Evolutionary conservation across 2,797 vertebrate genomes (phyloP).

Genomic region (Australoheros facetus): DNA sequence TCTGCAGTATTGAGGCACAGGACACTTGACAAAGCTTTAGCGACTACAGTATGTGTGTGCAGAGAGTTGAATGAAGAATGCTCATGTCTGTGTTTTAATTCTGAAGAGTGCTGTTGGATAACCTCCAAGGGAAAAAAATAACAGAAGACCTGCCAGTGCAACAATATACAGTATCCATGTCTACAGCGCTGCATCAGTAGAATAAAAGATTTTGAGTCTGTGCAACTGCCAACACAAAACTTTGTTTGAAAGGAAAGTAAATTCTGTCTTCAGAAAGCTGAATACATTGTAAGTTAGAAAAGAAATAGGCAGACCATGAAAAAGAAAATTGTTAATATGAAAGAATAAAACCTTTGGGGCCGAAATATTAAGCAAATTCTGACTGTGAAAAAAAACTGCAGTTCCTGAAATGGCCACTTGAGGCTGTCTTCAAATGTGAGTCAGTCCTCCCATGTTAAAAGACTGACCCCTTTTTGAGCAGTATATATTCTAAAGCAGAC

Average conservation of each 20-base stretch:
- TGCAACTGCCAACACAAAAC: background rate
- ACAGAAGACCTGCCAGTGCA: background rate
- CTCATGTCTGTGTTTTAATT: conserved; percentile 22
- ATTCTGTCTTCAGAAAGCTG: background rate
- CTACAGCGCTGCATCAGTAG: background rate
- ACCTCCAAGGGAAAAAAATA: background rate
- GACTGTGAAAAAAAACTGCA: background rate
- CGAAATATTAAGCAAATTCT: too few species aligned
- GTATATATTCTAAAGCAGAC: too few species aligned
- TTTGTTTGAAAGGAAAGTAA: background rate
- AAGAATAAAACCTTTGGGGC: background rate
- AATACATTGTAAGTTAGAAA: background rate
- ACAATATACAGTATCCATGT: background rate
- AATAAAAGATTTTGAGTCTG: background rate
- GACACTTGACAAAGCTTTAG: background rate
- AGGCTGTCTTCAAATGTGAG: background rate
- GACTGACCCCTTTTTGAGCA: too few species aligned
- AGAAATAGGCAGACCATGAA: background rate
- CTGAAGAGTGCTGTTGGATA: conserved; percentile 33
- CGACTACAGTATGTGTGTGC: background rate
- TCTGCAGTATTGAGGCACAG: background rate
- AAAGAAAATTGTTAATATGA: background rate
- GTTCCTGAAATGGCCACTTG: background rate
- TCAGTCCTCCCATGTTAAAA: background rate
- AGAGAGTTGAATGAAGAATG: background rate